A percentile compares a stretch with the other conserved stretches of the same genome.
Conservation (phyloP, 1,140 invertebrate species). For the Tetragnatha versicolor region DNA sequence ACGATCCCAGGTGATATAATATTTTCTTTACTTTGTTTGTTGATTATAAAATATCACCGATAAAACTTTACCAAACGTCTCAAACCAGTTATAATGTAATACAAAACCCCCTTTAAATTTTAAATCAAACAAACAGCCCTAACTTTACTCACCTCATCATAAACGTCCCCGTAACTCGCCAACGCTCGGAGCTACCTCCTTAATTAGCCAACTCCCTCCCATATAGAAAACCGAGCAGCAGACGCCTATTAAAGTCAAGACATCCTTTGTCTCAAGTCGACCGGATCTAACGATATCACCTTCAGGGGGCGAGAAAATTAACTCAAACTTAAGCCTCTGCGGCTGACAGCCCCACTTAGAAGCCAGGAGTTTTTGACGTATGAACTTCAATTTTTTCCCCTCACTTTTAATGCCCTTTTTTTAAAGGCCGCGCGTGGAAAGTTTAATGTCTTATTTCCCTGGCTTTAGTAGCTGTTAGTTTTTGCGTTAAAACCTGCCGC, state of each 20-base stretch:
- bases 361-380: slow-evolving; percentile 1
- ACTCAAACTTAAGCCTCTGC: background rate
- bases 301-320: slow-evolving; percentile 1
- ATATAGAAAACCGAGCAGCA: too few relatives aligned
- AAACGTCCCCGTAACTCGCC: too few relatives aligned
- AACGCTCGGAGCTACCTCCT: too few relatives aligned
- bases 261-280: background rate
- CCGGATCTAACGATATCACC: background rate
- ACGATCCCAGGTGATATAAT: too few relatives aligned
- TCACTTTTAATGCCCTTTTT: background rate
- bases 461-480: slow-evolving; percentile 24
- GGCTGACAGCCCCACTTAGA: background rate
- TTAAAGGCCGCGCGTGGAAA: background rate
- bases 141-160: too few relatives aligned
- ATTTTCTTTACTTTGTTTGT: too few relatives aligned
- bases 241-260: background rate
- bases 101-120: too few relatives aligned
- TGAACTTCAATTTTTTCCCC: slow-evolving; percentile 2
- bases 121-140: too few relatives aligned
- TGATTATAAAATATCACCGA: too few relatives aligned
- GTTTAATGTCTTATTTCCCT: slow-evolving; percentile 22
- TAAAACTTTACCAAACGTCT: too few relatives aligned
- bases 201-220: too few relatives aligned
- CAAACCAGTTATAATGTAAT: too few relatives aligned
- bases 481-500: background rate